These are phyloP conservation scores for Buphagus erythrorhynchus DNA, from an alignment of 2,797 vertebrate genomes.

Conservation along the genomic window DNA sequence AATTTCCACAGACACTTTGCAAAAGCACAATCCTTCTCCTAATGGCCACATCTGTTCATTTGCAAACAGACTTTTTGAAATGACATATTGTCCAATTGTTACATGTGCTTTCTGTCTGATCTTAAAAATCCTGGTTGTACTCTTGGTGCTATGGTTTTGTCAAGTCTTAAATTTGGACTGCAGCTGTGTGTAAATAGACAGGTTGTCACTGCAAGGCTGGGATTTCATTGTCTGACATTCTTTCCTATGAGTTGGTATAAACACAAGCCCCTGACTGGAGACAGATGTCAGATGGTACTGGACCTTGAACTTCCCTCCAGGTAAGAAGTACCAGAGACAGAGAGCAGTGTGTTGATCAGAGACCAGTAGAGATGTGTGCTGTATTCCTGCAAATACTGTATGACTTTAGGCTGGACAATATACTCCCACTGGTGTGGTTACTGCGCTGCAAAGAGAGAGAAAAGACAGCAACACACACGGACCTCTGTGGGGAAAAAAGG, in stretches of 20 bases:
- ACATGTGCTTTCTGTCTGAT: background rate
- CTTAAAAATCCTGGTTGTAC: background rate
- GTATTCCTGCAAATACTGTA: background rate
- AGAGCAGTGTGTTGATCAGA: background rate
- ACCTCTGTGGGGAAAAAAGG: no score
- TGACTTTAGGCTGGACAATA: background rate
- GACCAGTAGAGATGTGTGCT: background rate
- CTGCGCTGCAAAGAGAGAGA: no score
- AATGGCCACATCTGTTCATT: background rate
- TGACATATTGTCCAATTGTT: fast-evolving
- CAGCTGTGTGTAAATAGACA: background rate
- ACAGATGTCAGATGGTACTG: background rate
- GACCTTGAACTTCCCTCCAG: background rate
- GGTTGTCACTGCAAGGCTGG: background rate
- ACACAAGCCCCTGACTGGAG: background rate
- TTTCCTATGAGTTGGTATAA: fast-evolving
- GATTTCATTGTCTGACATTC: background rate
- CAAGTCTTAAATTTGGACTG: background rate
- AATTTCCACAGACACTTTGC: background rate
- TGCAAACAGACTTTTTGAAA: background rate
- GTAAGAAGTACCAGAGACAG: background rate
- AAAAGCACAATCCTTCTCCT: background rate
- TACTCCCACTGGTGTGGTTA: background rate
- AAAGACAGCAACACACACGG: no score
- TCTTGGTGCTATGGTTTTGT: background rate